Base-by-base conservation (phyloP, 1,140 invertebrate species). In the Euwallacea similis region DNA sequence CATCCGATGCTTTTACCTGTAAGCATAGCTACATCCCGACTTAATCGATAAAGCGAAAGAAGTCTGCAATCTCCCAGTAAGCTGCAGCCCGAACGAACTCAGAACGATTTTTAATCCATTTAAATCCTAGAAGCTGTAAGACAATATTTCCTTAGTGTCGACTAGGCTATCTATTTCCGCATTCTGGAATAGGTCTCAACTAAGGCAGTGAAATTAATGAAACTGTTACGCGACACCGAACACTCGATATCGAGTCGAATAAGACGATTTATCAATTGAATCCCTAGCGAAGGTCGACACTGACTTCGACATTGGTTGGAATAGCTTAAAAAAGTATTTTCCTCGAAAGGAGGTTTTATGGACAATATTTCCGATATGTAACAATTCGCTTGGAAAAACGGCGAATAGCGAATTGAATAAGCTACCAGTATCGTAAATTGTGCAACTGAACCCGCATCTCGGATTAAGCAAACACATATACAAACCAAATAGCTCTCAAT, bases 241-340 rank as follows among this genome's bases (percentile, higher is more conserved):
- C 61, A 63, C 46, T 63, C 42, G 61, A 63, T 63, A 63, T 63
- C 61, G 61, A 16, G 7, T 2, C 61, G 42, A 63, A 47, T 47
- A 63, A 47, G 42, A 16, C 42, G 61, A 63, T 63, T 63, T 63
- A 63, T 63, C 61, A 63, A 63, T 63, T 47, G 61, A 63, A 63
- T 46, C 43, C 61, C 44, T 47, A 7, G 61, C n/a, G 42, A 63
- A 63, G 44, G 58, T 60, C 58, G 58, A 60, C 58, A 60, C 58
- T 16, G 15, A 56, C 7, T 61, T 42, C 59, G 59, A 61, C 59
- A 61, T 41, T 11, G 59, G 59, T 61, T 61, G 7, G 21, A 63
- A 11, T 10, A 16, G 16, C 8, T 63, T 47, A 63, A 44, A 63
- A 41, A 60, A 16, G 41, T 16, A 2, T n/a, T 56, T 56, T 56